phyloP scores from a whole-genome alignment of 2,113 vertebrate genomes.

The Chaenogobius annularis region DNA sequence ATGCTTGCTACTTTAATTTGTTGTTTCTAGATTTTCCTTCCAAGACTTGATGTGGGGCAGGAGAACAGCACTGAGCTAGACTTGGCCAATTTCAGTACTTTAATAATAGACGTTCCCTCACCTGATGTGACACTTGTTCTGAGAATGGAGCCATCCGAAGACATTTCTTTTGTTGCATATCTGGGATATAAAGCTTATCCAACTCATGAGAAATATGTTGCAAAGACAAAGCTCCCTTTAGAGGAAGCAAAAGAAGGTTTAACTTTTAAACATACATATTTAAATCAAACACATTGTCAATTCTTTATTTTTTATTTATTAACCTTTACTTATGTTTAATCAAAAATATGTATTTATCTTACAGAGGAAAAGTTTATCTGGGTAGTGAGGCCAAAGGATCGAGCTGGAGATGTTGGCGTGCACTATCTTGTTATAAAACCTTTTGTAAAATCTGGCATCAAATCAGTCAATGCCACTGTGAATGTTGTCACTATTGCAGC shows the following conservation, averaged over 20 bases:
- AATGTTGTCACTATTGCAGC: constrained; percentile 82
- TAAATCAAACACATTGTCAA: not conserved
- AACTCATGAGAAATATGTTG: constrained; percentile 78
- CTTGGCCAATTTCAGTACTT: constrained; percentile 79
- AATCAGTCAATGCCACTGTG: constrained; percentile 72
- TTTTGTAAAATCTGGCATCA: constrained; percentile 71
- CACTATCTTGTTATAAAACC: constrained; percentile 85
- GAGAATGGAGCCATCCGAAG: constrained; percentile 80
- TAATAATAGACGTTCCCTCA: constrained; percentile 83
- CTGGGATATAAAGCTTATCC: constrained; percentile 84
- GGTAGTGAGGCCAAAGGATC: constrained; percentile 84
- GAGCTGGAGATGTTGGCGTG: constrained; percentile 76
- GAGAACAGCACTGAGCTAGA: constrained; percentile 80
- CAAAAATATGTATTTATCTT: constrained; percentile 10
- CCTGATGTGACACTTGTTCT: constrained; percentile 82
- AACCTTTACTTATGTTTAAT: not conserved
- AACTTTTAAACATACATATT: constrained; percentile 13
- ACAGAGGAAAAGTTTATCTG: constrained; percentile 84
- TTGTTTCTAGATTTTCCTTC: constrained; percentile 83
- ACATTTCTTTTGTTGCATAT: constrained; percentile 79
- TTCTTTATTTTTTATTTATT: not conserved
- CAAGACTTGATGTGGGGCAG: constrained; percentile 66
- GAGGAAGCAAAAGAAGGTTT: constrained; percentile 74
- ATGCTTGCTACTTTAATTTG: constrained; percentile 13
- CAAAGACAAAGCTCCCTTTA: constrained; percentile 76